Percentiles rank a stretch among this genome's conserved stretches.
Evolutionary conservation across 1,140 invertebrate species (phyloP).

Genomic region (Drosophila sp.): DNA sequence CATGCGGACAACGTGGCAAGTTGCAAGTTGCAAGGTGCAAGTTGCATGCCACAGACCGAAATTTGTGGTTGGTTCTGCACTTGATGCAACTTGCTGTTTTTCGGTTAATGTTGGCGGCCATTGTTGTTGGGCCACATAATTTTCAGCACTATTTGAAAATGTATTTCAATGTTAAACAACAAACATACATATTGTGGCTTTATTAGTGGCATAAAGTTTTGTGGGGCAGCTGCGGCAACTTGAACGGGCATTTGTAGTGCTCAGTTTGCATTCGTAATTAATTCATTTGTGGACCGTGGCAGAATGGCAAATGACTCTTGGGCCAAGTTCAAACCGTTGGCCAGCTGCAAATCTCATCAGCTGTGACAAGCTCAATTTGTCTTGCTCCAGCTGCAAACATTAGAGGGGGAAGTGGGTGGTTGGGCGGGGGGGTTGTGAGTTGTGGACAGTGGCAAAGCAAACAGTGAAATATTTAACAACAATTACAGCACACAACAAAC

Average conservation of each 20-base stretch:
- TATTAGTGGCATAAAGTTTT: constrained; percentile 37
- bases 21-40: constrained; percentile 1
- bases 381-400: constrained; percentile 27
- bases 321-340: constrained; percentile 37
- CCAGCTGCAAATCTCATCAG: constrained; percentile 44
- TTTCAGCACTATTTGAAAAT: constrained; percentile 18
- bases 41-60: constrained; percentile 18
- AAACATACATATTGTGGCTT: constrained; percentile 31
- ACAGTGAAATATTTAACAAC: constrained; percentile 73
- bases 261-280: constrained; percentile 34
- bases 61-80: neutral
- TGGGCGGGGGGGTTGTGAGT: neutral
- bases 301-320: constrained; percentile 23
- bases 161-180: constrained; percentile 12
- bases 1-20: constrained; percentile 27
- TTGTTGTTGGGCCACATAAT: neutral
- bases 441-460: constrained; percentile 31
- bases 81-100: constrained; percentile 20
- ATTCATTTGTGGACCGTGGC: constrained; percentile 23
- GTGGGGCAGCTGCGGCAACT: neutral
- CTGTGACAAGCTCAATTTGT: constrained; percentile 63
- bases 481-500: constrained; percentile 55
- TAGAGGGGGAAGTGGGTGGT: neutral
- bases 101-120: constrained; percentile 4
- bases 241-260: too few relatives aligned